phyloP scores from a whole-genome alignment of 1,140 invertebrate genomes.

The Akabosia matsudoensis region DNA sequence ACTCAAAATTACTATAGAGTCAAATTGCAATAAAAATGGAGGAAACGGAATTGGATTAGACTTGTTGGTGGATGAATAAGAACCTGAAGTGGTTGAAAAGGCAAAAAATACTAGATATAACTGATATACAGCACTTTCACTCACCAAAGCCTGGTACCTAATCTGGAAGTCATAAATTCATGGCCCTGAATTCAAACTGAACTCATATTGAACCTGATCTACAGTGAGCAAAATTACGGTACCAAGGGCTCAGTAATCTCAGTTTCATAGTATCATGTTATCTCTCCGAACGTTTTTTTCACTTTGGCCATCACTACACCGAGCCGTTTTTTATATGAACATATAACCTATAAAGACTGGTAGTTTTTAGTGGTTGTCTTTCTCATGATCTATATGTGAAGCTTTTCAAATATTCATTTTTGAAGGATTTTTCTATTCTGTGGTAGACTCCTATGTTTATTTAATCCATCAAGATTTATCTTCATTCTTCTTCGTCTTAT shows the following conservation, averaged over 20 bases:
- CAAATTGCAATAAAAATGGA: slow-evolving; percentile 25
- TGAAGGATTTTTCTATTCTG: no score
- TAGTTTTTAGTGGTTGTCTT: no score
- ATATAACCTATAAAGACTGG: neutral
- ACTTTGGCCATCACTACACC: neutral
- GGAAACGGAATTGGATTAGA: slow-evolving; percentile 22
- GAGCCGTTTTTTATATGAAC: neutral
- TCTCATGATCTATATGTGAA: no score
- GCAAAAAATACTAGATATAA: neutral
- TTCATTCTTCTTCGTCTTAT: neutral
- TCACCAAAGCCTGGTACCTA: no score
- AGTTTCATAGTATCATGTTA: neutral
- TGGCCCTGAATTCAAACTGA: no score
- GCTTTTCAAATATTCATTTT: no score
- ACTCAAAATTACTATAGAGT: slow-evolving; percentile 22
- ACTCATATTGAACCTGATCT: no score
- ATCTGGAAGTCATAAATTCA: no score
- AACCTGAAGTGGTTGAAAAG: neutral
- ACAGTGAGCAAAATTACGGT: no score
- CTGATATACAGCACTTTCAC: no score
- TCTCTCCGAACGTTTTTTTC: slow-evolving; percentile 6
- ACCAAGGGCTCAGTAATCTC: neutral
- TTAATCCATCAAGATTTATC: neutral
- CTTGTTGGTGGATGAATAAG: slow-evolving; percentile 21
- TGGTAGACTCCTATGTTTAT: no score